Conservation (phyloP, 92 coral and sea anemone species). For the Heteractis magnifica region DNA sequence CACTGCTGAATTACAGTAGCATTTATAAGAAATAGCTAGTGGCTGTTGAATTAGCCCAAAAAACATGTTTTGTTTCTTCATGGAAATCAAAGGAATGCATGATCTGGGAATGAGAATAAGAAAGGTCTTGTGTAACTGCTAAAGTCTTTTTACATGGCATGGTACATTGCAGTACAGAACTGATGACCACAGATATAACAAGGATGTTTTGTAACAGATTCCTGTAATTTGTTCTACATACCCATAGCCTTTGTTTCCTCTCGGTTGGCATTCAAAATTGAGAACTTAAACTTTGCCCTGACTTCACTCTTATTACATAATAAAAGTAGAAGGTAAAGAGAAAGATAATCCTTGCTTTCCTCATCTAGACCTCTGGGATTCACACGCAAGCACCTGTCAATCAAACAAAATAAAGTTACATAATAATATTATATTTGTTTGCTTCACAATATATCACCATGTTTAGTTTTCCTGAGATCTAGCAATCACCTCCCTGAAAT, state of each 20-base stretch:
- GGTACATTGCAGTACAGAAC: too few species aligned
- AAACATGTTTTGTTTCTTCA: too few species aligned
- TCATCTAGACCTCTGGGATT: constrained; percentile 98
- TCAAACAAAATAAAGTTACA: not conserved
- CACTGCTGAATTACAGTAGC: too few species aligned
- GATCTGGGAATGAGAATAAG: too few species aligned
- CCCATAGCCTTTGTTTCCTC: constrained; percentile 99
- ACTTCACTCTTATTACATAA: constrained; percentile 98
- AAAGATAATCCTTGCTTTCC: constrained; percentile 98
- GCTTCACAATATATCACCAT: not conserved
- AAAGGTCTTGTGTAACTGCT: too few species aligned
- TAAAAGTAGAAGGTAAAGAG: constrained; percentile 83
- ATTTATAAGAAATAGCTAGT: too few species aligned
- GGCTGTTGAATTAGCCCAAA: too few species aligned
- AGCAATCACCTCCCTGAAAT: too few species aligned
- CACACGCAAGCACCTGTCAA: constrained; percentile 86
- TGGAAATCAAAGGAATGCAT: too few species aligned
- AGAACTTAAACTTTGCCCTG: constrained; percentile 97
- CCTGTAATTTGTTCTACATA: constrained; percentile 30
- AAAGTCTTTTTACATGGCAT: too few species aligned
- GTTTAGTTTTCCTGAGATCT: too few species aligned
- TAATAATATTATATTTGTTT: too few species aligned
- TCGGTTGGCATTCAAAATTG: constrained; percentile 95
- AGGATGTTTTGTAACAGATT: not conserved
- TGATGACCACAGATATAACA: not conserved